These are phyloP conservation scores for Mesochorus sp. DNA, from an alignment of 2,888 invertebrate genomes.

Conservation along the genomic window DNA sequence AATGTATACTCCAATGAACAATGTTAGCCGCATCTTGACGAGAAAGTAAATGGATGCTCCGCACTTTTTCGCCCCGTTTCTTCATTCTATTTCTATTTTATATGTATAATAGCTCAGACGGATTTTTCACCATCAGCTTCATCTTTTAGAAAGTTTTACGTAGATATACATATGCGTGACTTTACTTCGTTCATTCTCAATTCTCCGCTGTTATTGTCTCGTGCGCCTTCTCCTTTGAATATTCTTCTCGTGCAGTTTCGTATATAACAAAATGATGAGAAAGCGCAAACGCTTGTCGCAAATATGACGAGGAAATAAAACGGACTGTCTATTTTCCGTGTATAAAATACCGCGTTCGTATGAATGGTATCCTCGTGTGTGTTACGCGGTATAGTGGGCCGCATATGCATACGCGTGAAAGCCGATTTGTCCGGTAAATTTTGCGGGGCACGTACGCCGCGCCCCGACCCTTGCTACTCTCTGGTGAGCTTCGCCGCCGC, in stretches of 20 bases:
- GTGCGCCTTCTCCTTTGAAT: slow-evolving; percentile 5
- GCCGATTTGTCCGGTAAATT: slow-evolving; percentile 63
- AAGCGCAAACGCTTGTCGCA: background rate
- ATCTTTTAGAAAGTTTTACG: background rate
- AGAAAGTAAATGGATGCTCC: background rate
- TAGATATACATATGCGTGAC: slow-evolving; percentile 4
- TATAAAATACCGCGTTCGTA: background rate
- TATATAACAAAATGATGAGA: too few relatives aligned
- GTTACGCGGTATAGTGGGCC: too few relatives aligned
- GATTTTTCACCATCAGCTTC: background rate
- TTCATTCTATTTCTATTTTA: background rate
- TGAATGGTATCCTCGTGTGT: too few relatives aligned
- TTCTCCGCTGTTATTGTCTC: background rate
- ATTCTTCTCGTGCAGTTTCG: too few relatives aligned
- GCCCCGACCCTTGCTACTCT: slow-evolving; percentile 60
- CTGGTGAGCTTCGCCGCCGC: too few relatives aligned
- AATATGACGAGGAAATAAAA: slow-evolving; percentile 13
- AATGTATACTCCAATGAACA: slow-evolving; percentile 9
- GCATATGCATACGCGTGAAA: slow-evolving; percentile 8
- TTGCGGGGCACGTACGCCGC: slow-evolving; percentile 74
- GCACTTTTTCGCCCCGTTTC: background rate
- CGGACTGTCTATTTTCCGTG: background rate
- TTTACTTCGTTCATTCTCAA: background rate
- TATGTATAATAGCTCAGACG: background rate
- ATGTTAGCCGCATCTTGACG: background rate